Percentiles rank a stretch among this genome's conserved stretches.
phyloP scores from a whole-genome alignment of 2,888 invertebrate genomes.

The Mesorhabditis sp. region DNA sequence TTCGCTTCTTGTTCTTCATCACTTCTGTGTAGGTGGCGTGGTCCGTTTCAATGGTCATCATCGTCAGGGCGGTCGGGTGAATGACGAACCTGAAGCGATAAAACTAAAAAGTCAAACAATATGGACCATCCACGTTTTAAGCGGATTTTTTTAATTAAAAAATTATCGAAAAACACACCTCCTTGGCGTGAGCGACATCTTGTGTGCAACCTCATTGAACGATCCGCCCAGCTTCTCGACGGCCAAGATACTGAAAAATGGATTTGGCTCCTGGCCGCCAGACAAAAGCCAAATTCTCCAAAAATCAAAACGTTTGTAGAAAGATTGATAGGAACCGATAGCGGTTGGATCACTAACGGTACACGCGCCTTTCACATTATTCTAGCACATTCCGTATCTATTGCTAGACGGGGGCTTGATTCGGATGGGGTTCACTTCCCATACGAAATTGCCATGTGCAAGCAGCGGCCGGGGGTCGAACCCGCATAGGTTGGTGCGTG shows the following conservation, averaged over 20 bases:
- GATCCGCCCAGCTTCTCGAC: slow-evolving; percentile 96
- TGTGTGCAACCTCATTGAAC: slow-evolving; percentile 86
- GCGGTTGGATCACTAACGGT: not conserved
- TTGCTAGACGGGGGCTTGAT: not conserved
- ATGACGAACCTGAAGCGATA: slow-evolving; percentile 68
- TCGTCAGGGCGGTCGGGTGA: slow-evolving; percentile 82
- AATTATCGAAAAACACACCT: not conserved
- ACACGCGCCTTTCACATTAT: slow-evolving; percentile 4
- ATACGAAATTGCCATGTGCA: no score
- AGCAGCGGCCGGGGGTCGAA: no score
- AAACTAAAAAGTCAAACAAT: not conserved
- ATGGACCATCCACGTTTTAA: not conserved
- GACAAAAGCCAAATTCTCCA: no score
- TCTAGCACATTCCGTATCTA: not conserved
- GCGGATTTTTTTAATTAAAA: slow-evolving; percentile 58
- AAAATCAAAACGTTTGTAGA: not conserved
- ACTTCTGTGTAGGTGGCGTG: slow-evolving; percentile 97
- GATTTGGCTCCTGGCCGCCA: not conserved
- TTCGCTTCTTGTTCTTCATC: slow-evolving; percentile 83
- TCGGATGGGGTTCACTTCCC: no score
- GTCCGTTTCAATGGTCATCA: slow-evolving; percentile 90
- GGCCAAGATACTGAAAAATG: slow-evolving; percentile 75
- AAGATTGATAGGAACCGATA: slow-evolving; percentile 1
- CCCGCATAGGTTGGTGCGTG: no score
- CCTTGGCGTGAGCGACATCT: slow-evolving; percentile 88